Evolutionary conservation across 2,113 vertebrate species (phyloP), one percentile per base, ranked within the genome.

Genomic region (Phylloscopus whistleri): DNA sequence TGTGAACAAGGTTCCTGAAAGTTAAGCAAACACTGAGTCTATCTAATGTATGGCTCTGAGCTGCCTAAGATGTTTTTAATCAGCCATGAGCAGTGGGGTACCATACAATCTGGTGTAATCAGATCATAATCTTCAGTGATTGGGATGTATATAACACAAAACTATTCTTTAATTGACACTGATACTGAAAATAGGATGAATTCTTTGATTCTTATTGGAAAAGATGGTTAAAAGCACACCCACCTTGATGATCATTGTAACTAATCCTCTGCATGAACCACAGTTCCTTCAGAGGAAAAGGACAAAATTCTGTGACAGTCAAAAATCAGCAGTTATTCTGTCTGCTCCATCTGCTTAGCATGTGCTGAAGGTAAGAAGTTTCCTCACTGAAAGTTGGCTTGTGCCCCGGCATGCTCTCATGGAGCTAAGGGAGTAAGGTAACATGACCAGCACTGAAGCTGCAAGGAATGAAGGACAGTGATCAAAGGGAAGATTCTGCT

Each of bases 391-490:
- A 85, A 16, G 43, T 0, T 72, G 52, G 4, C 7, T 82, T 70
- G 20, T 67, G 43, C 21, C 33, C 11, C 7, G 24, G 6, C 8
- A 43, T 19, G 11, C 2, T 77, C 4, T 43, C 8, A 10, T 0
- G 1, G 27, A 24, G 31, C 18, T 24, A 12, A 70, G 6, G 15
- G 21, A 58, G 11, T 12, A 15, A 74, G 15, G 10, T 31, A 59
- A 48, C 19, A 9, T 7, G 13, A 9, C 7, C 14, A 30, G 67
- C 7, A 19, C 18, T 79, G 62, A 55, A 82, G 16, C 20, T 72
- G 35, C 8, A 49, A 41, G 15, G 31, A 74, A 41, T 23, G 39
- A 51, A 68, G 13, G 21, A 60, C 27, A n/a, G 31, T 2, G 2
- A 55, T 55, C 39, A 84, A 84, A 84, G 41, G 31, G n/a, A 77